Conservation (phyloP, 2,113 vertebrate genomes). For the Dascyllus trimaculatus region DNA sequence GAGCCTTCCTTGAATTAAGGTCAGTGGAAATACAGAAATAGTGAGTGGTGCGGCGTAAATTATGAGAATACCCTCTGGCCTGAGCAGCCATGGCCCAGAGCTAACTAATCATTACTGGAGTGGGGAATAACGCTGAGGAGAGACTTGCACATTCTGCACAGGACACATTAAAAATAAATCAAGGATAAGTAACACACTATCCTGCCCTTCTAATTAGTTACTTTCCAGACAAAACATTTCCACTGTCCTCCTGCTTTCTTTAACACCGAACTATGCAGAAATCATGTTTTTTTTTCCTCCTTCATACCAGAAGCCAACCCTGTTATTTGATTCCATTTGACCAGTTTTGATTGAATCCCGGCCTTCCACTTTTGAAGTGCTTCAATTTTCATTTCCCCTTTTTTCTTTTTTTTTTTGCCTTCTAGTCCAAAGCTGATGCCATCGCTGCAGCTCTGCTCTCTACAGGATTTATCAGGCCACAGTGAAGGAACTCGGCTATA, state of each 20-base stretch:
- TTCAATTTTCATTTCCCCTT: slow-evolving; percentile 46
- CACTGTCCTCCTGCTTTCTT: background rate
- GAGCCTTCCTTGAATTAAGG: slow-evolving; percentile 46
- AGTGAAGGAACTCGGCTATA: slow-evolving; percentile 18
- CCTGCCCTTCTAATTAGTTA: slow-evolving; percentile 22
- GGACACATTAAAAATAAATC: slow-evolving; percentile 60
- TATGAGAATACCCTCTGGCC: slow-evolving; percentile 58
- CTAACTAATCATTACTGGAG: slow-evolving; percentile 48
- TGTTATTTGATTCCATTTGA: slow-evolving; percentile 35
- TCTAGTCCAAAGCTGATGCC: slow-evolving; percentile 19
- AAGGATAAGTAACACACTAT: slow-evolving; percentile 31
- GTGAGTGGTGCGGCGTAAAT: slow-evolving; percentile 41
- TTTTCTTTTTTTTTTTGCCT: too few relatives aligned
- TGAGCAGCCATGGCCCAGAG: slow-evolving; percentile 44
- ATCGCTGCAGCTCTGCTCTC: slow-evolving; percentile 43
- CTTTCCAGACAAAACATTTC: slow-evolving; percentile 2
- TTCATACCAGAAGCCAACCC: background rate
- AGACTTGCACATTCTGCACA: slow-evolving; percentile 36
- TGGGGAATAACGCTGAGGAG: slow-evolving; percentile 21
- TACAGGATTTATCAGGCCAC: slow-evolving; percentile 35
- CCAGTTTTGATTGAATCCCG: slow-evolving; percentile 54
- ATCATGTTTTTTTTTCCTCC: slow-evolving; percentile 2
- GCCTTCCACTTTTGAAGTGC: slow-evolving; percentile 61
- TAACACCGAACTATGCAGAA: background rate
- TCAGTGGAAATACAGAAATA: slow-evolving; percentile 38